These are phyloP conservation scores for Labrus mixtus DNA, from an alignment of 2,113 vertebrate species.

Conservation along the genomic window DNA sequence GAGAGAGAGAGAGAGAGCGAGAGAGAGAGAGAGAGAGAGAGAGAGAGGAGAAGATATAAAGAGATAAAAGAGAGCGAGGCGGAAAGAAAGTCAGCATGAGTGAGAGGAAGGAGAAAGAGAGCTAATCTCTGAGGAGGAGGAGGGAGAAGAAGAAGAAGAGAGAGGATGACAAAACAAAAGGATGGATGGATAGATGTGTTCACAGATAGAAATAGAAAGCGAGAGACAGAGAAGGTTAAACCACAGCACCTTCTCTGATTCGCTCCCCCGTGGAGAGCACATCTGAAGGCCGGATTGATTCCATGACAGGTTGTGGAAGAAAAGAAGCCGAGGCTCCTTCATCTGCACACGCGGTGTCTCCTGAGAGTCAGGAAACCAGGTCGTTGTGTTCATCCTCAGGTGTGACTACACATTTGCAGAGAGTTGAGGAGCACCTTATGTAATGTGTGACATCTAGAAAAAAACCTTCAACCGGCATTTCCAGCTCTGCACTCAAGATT, in stretches of 20 bases:
- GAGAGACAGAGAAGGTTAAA: slow-evolving; percentile 69
- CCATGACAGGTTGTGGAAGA: slow-evolving; percentile 75
- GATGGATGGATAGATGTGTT: slow-evolving; percentile 55
- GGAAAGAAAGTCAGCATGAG: slow-evolving; percentile 54
- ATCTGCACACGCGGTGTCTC: slow-evolving; percentile 75
- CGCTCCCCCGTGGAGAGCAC: slow-evolving; percentile 68
- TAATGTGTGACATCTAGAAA: slow-evolving; percentile 31
- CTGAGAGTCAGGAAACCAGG: slow-evolving; percentile 77
- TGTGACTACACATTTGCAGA: slow-evolving; percentile 66
- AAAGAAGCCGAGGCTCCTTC: slow-evolving; percentile 71
- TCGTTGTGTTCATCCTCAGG: slow-evolving; percentile 76
- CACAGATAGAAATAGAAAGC: slow-evolving; percentile 47
- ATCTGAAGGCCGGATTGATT: slow-evolving; percentile 75
- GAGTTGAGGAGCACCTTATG: slow-evolving; percentile 59
- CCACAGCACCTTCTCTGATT: slow-evolving; percentile 64
- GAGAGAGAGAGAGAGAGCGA: background rate
- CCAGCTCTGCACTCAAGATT: background rate
- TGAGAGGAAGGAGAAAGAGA: slow-evolving; percentile 47
- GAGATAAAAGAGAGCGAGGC: slow-evolving; percentile 50
- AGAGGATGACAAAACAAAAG: slow-evolving; percentile 62
- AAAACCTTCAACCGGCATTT: slow-evolving; percentile 19
- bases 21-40: background rate
- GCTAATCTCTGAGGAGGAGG: slow-evolving; percentile 54
- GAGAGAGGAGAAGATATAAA: slow-evolving; percentile 12
- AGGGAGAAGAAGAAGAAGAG: slow-evolving; percentile 39